Base-by-base conservation (phyloP, 2,797 vertebrate species). In the Sciurus vulgaris region DNA sequence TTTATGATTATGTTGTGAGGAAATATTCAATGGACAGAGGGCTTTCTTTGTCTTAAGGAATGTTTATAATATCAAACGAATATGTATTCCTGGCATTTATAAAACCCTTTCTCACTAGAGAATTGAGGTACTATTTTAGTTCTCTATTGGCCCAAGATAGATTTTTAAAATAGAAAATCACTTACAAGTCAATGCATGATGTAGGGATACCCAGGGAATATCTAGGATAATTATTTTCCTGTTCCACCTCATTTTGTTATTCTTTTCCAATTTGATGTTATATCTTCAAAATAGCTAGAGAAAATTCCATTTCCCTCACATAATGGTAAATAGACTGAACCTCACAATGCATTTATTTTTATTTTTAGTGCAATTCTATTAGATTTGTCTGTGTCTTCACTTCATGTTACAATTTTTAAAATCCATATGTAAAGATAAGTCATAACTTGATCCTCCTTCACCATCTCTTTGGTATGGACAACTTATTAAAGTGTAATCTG, bases 151-250 rank as follows among this genome's bases (percentile, higher is more conserved):
- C 91, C 33, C 28, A 84, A 72, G 90, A 77, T 86, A 41, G 59
- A 84, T 79, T 79, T 51, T 95, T 77, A 93, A 97, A 93, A 87
- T n/a, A 91, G 26, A 59, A 92, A 91, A 61, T 63, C 83, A 88
- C 63, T 90, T 83, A 82, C 47, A 54, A 92, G 59, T 84, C 84
- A 92, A 12, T 65, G 5, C 17, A 70, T 51, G 38, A 56, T 92
- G 22, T 6, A 79, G 26, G 47, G 30, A 79, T 72, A 90, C n/a
- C 38, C n/a, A 65, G 6, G 35, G 41, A 96, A 38, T 6, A 90
- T n/a, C 49, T 88, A n/a, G 44, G 78, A 84, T n/a, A 84, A 91
- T 91, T 93, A 79, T 89, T 97, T 92, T 77, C n/a, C 67, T 95
- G 28, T 91, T 91, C 89, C 73, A 51, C 15, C 12, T 96, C 41